Evolutionary conservation across 2,113 vertebrate genomes (phyloP), one percentile per base, ranked within the genome.

Genomic region (Zosterops lateralis): DNA sequence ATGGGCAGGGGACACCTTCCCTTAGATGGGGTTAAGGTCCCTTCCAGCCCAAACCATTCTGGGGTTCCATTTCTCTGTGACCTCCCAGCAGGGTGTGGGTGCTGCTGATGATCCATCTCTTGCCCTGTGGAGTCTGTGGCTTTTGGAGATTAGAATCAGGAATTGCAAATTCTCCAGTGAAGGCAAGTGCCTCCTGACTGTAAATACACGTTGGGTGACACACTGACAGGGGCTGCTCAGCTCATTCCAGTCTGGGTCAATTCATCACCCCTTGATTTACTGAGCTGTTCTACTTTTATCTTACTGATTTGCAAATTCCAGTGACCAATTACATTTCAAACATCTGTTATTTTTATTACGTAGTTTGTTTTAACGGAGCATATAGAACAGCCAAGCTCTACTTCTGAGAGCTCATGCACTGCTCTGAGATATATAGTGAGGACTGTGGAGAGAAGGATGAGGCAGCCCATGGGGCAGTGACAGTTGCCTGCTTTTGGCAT

Each of bases 301-400:
- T 95, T 77, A 92, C 78, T 83, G 89, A 92, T 95, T 95, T 96
- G 84, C 93, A 95, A 93, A 95, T 95, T 93, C 95, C 71, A 51
- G 84, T 91, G 91, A 95, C 87, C 95, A 97, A 92, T 92, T 93
- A 85, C 87, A 87, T 95, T 94, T 91, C 91, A 78, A 91, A 89
- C 89, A 93, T 93, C 81, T 62, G 95, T 96, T 96, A 95, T 93
- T 95, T 96, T 96, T 96, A 95, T 80, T 80, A 79, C 53, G 34
- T 87, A 82, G 90, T 91, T 95, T 92, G 78, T 91, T 96, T 92
- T 76, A 92, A 76, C 24, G 2, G 47, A 73, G 81, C 62, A 64
- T 48, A 47, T 79, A 82, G 93, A 73, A 84, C 87, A 95, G 67
- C 56, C 84, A 62, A 70, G 71, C 75, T 47, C 74, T 66, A 7